Conservation (phyloP, 2,888 invertebrate species). For the Choreutis nemorana region DNA sequence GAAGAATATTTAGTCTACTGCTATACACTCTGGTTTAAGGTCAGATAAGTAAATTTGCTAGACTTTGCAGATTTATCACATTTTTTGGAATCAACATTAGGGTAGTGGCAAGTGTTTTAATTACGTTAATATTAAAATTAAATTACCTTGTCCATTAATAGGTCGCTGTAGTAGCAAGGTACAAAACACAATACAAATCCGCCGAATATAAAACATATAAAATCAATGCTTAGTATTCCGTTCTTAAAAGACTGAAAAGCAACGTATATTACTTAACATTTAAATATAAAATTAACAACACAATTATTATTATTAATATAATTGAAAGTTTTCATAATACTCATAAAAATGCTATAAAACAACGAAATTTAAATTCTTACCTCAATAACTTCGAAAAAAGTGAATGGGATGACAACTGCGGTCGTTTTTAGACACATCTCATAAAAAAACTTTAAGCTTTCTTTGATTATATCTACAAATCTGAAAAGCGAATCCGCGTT, state of each 20-base stretch:
- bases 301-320: conserved; percentile 10
- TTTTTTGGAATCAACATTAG: not conserved
- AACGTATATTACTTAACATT: conserved; percentile 12
- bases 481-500: too few species aligned
- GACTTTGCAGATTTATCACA: not conserved
- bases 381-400: conserved; percentile 19
- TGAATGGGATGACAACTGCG: conserved; percentile 19
- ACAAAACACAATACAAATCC: conserved; percentile 15
- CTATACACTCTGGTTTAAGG: not conserved
- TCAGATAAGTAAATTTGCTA: not conserved
- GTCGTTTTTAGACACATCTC: conserved; percentile 20
- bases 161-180: conserved; percentile 24
- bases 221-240: conserved; percentile 22
- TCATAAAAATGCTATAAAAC: conserved; percentile 12
- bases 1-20: not conserved
- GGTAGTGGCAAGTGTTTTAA: not conserved
- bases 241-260: conserved; percentile 13
- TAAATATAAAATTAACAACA: conserved; percentile 9
- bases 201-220: conserved; percentile 19
- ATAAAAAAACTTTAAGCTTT: conserved; percentile 15
- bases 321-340: conserved; percentile 9
- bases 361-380: conserved; percentile 15
- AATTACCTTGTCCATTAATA: conserved; percentile 25
- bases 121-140: not conserved
- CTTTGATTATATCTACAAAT: conserved; percentile 18